Base-by-base conservation (phyloP, 2,113 vertebrate species). In the Cyprinodon variegatus region DNA sequence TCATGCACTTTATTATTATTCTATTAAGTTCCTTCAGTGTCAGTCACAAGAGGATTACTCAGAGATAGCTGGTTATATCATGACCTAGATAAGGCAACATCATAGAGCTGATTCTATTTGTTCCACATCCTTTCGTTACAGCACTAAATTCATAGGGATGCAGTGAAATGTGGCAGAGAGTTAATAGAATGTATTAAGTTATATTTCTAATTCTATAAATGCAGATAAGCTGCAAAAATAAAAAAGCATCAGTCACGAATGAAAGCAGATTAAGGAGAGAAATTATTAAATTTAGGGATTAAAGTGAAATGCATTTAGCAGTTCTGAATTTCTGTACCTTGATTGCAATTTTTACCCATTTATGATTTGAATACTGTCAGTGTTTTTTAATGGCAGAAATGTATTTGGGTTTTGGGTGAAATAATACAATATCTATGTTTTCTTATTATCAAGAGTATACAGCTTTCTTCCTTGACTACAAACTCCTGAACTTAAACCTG, bases 1-100 rank as follows among this genome's bases (percentile, higher is more conserved):
- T 94, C 84, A 80, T 91, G 72, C 64, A 66, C 82, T 89, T 88
- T 90, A 90, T 91, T 90, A 90, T 90, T 88, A 85, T 91, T 86
- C 84, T 76, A 84, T 89, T 86, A 81, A 88, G 90, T 89, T 92
- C 82, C 90, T 90, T 86, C 84, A 67, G 75, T 81, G 84, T 87
- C 86, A 94, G 91, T 89, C 92, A 89, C 86, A 73, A 74, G 89
- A 87, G 89, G 86, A 91, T 92, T 89, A 93, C 82, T 74, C 79
- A 88, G 83, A 89, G 87, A 90, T 91, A 77, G 85, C 78, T 89
- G 90, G 90, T 92, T 93, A 92, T 93, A 90, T 93, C 88, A 90
- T 94, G 93, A 92, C 93, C 92, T 88, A 94, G 90, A 94, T 94
- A 92, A 93, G 88, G 86, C 81, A 90, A 91, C 87, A 92, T 91